Conservation (phyloP, 53 echinoderm and acorn worm genomes). For the Paracentrotus lividus region DNA sequence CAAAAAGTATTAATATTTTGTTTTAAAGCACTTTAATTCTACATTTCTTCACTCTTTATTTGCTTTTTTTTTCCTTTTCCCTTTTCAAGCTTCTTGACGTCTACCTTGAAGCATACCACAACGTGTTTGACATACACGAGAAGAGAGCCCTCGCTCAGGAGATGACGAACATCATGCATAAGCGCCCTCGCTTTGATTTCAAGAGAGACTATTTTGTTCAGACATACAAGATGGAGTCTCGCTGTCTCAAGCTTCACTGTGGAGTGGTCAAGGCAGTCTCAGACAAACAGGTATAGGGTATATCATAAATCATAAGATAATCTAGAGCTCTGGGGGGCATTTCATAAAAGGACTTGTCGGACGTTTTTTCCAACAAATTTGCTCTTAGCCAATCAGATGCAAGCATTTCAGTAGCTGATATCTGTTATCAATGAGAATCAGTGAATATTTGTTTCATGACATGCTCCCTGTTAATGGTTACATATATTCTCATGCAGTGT, state of each 20-base stretch:
- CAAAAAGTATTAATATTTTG: too few relatives aligned
- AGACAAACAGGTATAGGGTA: conserved; percentile 96
- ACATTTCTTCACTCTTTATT: background rate
- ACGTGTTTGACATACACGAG: conserved; percentile 99
- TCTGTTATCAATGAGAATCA: too few relatives aligned
- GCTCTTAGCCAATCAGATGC: too few relatives aligned
- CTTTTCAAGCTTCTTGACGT: conserved; percentile 84
- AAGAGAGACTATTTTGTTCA: conserved; percentile 88
- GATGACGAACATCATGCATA: conserved; percentile 86
- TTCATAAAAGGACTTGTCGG: too few relatives aligned
- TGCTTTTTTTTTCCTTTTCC: background rate
- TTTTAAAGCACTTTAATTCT: background rate
- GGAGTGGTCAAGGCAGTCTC: conserved; percentile 88
- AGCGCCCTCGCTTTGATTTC: conserved; percentile 95
- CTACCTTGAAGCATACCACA: conserved; percentile 96
- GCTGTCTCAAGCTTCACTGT: conserved; percentile 89
- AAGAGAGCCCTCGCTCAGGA: conserved; percentile 90
- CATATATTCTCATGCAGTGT: too few relatives aligned
- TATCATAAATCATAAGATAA: too few relatives aligned
- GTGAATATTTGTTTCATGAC: too few relatives aligned
- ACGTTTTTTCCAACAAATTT: too few relatives aligned
- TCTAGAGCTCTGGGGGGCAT: too few relatives aligned
- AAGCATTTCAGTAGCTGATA: too few relatives aligned
- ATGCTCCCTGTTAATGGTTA: too few relatives aligned
- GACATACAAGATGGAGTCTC: conserved; percentile 88